phyloP scores from a whole-genome alignment of 2,113 vertebrate genomes.

The Myodes glareolus region DNA sequence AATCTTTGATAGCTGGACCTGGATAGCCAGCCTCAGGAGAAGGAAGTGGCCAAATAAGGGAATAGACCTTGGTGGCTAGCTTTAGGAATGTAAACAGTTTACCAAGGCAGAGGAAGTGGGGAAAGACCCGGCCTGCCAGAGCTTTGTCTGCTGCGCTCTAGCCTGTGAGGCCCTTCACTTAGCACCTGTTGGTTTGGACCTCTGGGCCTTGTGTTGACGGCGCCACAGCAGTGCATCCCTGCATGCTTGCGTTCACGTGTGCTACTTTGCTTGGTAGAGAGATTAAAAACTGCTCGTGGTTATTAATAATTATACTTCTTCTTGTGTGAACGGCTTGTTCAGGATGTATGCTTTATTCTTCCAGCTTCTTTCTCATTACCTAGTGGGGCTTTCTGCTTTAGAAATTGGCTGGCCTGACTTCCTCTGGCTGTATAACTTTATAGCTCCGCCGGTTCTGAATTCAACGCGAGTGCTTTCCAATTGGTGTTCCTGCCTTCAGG shows the following conservation, averaged over 20 bases:
- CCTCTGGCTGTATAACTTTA: not conserved
- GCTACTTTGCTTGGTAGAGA: constrained; percentile 39
- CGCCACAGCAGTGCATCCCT: not conserved
- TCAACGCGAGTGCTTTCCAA: constrained; percentile 32
- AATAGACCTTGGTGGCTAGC: not conserved
- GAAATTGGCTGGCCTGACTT: not conserved
- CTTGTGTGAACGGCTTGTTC: constrained; percentile 23
- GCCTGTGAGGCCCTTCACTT: not conserved
- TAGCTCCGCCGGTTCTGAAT: constrained; percentile 26
- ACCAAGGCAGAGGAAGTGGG: not conserved
- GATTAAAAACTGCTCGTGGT: constrained; percentile 30
- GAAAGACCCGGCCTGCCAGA: not conserved
- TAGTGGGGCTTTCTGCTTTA: not conserved
- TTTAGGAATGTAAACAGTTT: not conserved
- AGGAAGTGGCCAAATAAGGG: not conserved
- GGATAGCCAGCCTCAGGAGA: not conserved
- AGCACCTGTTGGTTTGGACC: constrained; percentile 46
- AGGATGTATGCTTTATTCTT: constrained; percentile 8
- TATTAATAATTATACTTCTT: constrained; percentile 34
- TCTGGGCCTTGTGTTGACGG: not conserved
- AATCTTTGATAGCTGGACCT: not conserved
- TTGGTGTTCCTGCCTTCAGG: constrained; percentile 62
- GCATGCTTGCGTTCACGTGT: not conserved
- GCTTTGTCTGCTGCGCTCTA: not conserved
- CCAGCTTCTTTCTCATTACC: not conserved